Base-by-base conservation (phyloP, 2,113 vertebrate species). In the Pterocles burchelli region DNA sequence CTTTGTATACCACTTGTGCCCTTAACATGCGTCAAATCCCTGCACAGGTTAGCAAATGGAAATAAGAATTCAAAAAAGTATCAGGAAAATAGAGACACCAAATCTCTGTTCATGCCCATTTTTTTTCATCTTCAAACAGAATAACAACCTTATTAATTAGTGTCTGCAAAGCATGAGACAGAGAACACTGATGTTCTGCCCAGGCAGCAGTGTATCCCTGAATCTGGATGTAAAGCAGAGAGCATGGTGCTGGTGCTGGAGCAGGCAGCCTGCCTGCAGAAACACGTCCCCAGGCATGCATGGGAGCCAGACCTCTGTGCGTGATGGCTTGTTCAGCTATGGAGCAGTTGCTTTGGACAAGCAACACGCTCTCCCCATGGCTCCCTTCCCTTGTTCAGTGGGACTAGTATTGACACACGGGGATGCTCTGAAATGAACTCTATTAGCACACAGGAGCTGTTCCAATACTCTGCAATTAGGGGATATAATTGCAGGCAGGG, bases 161-260 rank as follows among this genome's bases (percentile, higher is more conserved):
- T 2, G 3, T 45, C 41, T 78, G 55, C 20, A 29, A 51, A 18
- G 36, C 5, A 21, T 54, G 75, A 94, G 82, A 78, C 24, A 7
- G 62, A 29, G 61, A 55, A 34, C 0, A 3, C 25, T 14, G 29
- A 15, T 26, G 24, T 6, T 61, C 46, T 46, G 8, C 48, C 9
- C 62, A 61, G 77, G 26, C 28, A 59, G 62, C 0, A 1, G 22
- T 26, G 18, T 14, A 13, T 49, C 61, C 24, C 31, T 0, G 1
- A 25, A 54, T 33, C n/a, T 2, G 3, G 33, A 38, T 57, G 15
- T 38, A 12, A 51, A 52, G 11, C 0, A 0, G 0, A 62, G 22
- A n/a, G 7, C 1, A 1, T 2, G 4, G 19, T 54, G 31, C 54
- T 15, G 2, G 2, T 33, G 38, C 58, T 33, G 41, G 46, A 62